Evolutionary conservation across 2,797 vertebrate genomes (phyloP), one percentile per base, ranked within the genome.

Genomic region (Coreius guichenoti): DNA sequence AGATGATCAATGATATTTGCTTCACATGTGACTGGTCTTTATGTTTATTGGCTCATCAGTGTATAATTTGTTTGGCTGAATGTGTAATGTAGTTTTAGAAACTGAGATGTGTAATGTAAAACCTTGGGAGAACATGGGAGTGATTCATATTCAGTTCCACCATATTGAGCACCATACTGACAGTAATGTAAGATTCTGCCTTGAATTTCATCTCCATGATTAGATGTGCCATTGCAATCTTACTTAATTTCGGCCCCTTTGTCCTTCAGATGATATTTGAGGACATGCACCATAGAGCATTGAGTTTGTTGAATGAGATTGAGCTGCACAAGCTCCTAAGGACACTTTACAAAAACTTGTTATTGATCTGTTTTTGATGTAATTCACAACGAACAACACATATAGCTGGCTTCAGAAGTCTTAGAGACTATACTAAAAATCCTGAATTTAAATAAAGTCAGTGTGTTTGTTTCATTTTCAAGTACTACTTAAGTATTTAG

Each of bases 221-320:
- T 58, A 77, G 33, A 43, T 23, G 67, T 69, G 31, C 9, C 31
- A 0, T 9, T 69, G 33, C 31, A 76, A n/a, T 77, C 2, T 1
- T 77, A 3, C 33, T 58, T 31, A 6, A 39, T 39, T 77, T 58
- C 75, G 39, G 4, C 75, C 13, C 33, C 5, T 36, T 77, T 16
- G 13, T 77, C 75, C 54, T 39, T 77, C 54, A 58, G 51, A 78
- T 43, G 56, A 11, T 26, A 77, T 77, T 26, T 77, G 56, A 77
- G 43, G 75, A 77, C 4, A 23, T 36, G 2, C 1, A 43, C 33
- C 33, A 56, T 5, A 58, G 7, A 36, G 75, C 23, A 17, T 26
- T 77, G 75, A 14, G 31, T 5, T 26, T 39, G 54, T 58, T 14
- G 14, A 58, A 77, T 43, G 54, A 58, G 54, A 58, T 39, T 77